Evolutionary conservation across 1,140 invertebrate species (phyloP).

Genomic region (Pollicipes pollicipes): DNA sequence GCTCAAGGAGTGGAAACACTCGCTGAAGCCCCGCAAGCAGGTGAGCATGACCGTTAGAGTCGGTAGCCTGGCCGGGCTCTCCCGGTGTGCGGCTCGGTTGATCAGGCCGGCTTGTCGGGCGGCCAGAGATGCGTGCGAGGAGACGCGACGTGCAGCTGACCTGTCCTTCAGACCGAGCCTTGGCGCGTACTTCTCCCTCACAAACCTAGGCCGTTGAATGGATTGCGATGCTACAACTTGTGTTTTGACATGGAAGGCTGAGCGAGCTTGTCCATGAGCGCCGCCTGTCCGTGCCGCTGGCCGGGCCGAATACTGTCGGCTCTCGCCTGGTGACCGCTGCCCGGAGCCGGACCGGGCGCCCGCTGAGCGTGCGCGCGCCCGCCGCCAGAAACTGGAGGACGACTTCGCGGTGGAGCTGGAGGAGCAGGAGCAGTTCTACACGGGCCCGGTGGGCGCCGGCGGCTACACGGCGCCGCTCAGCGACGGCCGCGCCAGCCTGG

Average conservation of each 20-base stretch:
- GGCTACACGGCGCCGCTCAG: neutral
- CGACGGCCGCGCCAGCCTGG: neutral
- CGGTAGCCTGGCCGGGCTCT: constrained; percentile 13
- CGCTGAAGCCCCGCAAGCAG: constrained; percentile 79
- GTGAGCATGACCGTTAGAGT: constrained; percentile 28
- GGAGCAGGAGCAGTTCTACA: constrained; percentile 61
- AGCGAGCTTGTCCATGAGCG: constrained; percentile 23
- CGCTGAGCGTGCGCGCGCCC: constrained; percentile 8
- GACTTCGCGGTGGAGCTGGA: constrained; percentile 61
- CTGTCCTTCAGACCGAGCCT: no score
- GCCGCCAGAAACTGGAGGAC: constrained; percentile 59
- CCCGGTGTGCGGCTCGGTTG: constrained; percentile 3
- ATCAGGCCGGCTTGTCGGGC: neutral
- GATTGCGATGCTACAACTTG: constrained; percentile 26
- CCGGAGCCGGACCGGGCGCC: no score
- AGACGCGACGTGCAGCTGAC: no score
- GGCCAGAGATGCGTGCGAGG: no score
- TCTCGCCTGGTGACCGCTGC: neutral
- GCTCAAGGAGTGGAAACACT: constrained; percentile 73
- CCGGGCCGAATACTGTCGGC: neutral
- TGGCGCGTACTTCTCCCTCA: neutral
- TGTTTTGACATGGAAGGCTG: constrained; percentile 25
- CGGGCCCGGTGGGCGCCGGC: neutral
- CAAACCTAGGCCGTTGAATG: constrained; percentile 20
- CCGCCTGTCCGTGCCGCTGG: constrained; percentile 15